Percentiles rank a stretch among this genome's conserved stretches.
Evolutionary conservation across 2,888 invertebrate species (phyloP).

Genomic region (Tachina grossa): DNA sequence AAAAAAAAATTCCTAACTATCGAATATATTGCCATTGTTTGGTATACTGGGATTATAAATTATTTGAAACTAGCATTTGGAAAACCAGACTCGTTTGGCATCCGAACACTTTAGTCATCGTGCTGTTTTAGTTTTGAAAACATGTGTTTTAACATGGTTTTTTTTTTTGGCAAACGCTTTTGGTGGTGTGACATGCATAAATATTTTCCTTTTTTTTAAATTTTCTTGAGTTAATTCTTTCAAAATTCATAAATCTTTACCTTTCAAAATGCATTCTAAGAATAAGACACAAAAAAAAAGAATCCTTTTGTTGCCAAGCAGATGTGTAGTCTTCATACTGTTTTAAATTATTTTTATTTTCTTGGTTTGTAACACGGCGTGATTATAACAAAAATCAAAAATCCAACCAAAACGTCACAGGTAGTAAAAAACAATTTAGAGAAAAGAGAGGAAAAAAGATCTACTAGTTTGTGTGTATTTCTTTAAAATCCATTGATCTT

Average conservation of each 20-base stretch:
- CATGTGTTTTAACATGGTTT: constrained; percentile 63
- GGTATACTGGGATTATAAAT: too few species aligned
- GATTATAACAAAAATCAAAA: constrained; percentile 53
- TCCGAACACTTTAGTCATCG: background rate
- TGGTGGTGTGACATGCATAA: constrained; percentile 47
- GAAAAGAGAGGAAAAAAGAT: constrained; percentile 46
- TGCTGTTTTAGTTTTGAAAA: constrained; percentile 65
- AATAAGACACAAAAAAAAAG: constrained; percentile 21
- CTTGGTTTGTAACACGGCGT: constrained; percentile 47
- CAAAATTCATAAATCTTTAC: constrained; percentile 68
- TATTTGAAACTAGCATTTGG: too few species aligned
- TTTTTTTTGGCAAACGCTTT: background rate
- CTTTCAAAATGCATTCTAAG: too few species aligned
- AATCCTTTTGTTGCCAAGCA: constrained; percentile 43
- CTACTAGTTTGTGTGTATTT: constrained; percentile 13
- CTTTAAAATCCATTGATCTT: constrained; percentile 54
- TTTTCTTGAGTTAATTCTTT: constrained; percentile 62
- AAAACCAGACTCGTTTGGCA: too few species aligned
- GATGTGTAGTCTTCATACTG: constrained; percentile 47
- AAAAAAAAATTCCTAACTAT: too few species aligned
- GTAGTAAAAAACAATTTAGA: constrained; percentile 24
- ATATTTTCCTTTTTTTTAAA: constrained; percentile 17
- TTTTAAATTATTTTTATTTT: constrained; percentile 6
- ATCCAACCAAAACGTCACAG: constrained; percentile 42
- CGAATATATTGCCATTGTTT: too few species aligned